Conservation (phyloP, 2,113 vertebrate species). For the Corapipo altera region DNA sequence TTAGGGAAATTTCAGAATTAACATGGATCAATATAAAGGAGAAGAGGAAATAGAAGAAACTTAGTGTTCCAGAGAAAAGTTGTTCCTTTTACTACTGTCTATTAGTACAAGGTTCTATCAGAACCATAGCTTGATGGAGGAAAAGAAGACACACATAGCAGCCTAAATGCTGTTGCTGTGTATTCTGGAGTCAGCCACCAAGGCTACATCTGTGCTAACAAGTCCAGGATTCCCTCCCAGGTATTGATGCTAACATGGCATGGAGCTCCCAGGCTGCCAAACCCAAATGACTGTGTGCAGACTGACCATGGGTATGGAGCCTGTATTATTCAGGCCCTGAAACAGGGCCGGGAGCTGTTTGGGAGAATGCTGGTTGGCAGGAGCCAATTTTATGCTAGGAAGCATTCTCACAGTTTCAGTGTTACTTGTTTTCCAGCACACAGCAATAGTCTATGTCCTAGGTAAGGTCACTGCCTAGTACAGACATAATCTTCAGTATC, state of each 20-base stretch:
- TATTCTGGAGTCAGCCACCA: background rate
- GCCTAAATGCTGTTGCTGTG: background rate
- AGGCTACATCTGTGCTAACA: background rate
- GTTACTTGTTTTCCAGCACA: background rate
- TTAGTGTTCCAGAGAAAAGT: background rate
- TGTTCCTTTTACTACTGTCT: background rate
- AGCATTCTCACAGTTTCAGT: background rate
- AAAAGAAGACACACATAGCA: background rate
- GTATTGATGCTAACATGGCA: background rate
- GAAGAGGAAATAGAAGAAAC: background rate
- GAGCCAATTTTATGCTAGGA: background rate
- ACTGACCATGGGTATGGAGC: background rate
- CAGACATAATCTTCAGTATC: rapidly evolving
- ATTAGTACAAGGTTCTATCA: background rate
- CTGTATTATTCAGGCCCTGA: background rate
- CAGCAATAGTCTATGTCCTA: rapidly evolving
- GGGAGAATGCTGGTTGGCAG: background rate
- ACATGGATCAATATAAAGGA: background rate
- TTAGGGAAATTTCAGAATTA: background rate
- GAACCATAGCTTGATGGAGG: background rate
- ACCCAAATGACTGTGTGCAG: background rate
- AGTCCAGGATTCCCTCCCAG: background rate
- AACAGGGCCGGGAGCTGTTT: background rate
- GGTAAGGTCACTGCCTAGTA: background rate
- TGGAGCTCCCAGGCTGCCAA: background rate